A percentile compares a stretch with the other conserved stretches of the same genome.
phyloP scores from a whole-genome alignment of 2,113 vertebrate species.

The Cyanoramphus novaezelandiae region DNA sequence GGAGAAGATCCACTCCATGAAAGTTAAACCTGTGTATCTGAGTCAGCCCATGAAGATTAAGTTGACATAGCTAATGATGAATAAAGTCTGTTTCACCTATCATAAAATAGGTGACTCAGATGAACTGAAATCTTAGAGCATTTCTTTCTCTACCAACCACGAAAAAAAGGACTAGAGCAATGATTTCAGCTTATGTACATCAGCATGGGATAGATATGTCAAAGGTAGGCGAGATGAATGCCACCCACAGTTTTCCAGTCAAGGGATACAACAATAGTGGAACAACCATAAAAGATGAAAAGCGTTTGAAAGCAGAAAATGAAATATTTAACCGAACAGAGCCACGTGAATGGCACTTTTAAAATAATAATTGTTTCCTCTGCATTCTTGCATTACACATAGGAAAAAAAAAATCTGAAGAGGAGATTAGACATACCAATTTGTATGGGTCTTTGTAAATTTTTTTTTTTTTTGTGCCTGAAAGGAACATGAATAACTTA shows the following conservation, averaged over 20 bases:
- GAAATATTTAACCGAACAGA: background rate
- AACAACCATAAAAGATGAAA: background rate
- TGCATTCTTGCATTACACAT: background rate
- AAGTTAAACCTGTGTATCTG: background rate
- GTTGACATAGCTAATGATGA: background rate
- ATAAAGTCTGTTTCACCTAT: slow-evolving; percentile 7
- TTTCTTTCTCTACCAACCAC: background rate
- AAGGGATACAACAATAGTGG: background rate
- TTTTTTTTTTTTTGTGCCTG: background rate
- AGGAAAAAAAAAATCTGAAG: background rate
- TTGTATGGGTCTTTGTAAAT: background rate
- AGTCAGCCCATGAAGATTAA: background rate
- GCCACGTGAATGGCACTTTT: background rate
- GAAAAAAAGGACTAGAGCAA: background rate
- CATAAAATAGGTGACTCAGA: background rate
- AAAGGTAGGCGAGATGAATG: slow-evolving; percentile 4
- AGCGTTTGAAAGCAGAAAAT: background rate
- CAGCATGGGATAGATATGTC: background rate
- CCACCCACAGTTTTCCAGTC: background rate
- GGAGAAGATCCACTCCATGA: background rate
- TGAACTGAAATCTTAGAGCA: background rate
- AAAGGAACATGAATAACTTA: background rate
- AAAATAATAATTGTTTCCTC: background rate
- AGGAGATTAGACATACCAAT: background rate
- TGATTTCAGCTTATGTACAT: background rate